A percentile compares a stretch with the other conserved stretches of the same genome.
Evolutionary conservation across 2,113 vertebrate genomes (phyloP).

Genomic region (Lophius piscatorius): DNA sequence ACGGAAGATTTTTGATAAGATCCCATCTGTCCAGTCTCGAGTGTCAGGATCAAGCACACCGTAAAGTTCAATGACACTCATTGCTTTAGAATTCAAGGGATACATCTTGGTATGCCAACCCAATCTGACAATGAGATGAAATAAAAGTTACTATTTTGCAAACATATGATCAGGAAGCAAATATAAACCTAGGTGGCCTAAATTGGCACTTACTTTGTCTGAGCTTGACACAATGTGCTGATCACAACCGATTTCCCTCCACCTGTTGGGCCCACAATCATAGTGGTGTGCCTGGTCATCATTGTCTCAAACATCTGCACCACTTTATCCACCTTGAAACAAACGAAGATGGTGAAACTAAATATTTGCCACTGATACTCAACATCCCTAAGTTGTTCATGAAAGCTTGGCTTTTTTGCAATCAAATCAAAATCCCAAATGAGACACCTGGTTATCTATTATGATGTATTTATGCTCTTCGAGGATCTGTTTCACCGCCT

Average conservation of each 20-base stretch:
- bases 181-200: background rate
- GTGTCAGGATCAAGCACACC: conserved; percentile 92
- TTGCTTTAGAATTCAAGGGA: conserved; percentile 92
- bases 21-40: conserved; percentile 95
- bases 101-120: conserved; percentile 89
- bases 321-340: conserved; percentile 93
- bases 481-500: conserved; percentile 88
- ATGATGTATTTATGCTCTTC: conserved; percentile 83
- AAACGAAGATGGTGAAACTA: background rate
- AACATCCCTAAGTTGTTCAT: background rate
- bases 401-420: too few species aligned
- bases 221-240: conserved; percentile 90
- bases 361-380: background rate
- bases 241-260: conserved; percentile 98
- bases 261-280: conserved; percentile 96
- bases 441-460: conserved; percentile 86
- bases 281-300: conserved; percentile 95
- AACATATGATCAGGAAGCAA: background rate
- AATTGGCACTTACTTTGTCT: conserved; percentile 85
- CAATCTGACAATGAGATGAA: conserved; percentile 76
- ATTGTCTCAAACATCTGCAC: conserved; percentile 98
- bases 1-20: conserved; percentile 95
- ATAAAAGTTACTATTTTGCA: conserved; percentile 3
- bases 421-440: background rate
- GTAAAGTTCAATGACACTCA: conserved; percentile 95